Percentiles rank a stretch among this genome's conserved stretches.
Evolutionary conservation across 1,140 invertebrate species (phyloP).

Genomic region (Paraescarpia echinospica): DNA sequence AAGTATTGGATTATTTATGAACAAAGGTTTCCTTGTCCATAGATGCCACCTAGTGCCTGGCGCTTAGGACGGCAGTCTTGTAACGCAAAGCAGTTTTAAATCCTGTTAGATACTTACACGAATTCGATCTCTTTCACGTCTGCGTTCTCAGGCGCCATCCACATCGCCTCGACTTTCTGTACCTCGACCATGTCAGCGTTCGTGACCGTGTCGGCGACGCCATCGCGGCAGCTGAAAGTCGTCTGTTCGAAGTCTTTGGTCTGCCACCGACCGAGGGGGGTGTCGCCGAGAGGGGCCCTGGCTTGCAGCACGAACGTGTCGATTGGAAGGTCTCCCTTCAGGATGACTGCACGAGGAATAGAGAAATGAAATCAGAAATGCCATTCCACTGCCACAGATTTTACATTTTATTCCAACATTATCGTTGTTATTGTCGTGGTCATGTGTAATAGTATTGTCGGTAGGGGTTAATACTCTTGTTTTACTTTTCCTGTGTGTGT

Average conservation of each 20-base stretch:
- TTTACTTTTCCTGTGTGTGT: no score
- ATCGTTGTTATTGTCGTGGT: background rate
- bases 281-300: background rate
- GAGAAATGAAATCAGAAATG: background rate
- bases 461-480: background rate
- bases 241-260: background rate
- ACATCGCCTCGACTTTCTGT: background rate
- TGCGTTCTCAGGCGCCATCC: background rate
- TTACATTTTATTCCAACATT: background rate
- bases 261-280: background rate
- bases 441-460: no score
- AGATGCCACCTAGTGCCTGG: no score
- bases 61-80: no score
- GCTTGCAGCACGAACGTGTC: conserved; percentile 3
- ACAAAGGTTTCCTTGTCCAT: no score
- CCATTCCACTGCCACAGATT: background rate
- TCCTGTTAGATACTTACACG: background rate
- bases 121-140: background rate
- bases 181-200: background rate
- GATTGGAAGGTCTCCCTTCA: background rate
- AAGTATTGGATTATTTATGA: no score
- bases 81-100: no score
- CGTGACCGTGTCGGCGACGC: background rate
- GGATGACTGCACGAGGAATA: background rate
- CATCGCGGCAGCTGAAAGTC: background rate